Evolutionary conservation across 2,888 invertebrate genomes (phyloP).

Genomic region (Carterocephalus palaemon): DNA sequence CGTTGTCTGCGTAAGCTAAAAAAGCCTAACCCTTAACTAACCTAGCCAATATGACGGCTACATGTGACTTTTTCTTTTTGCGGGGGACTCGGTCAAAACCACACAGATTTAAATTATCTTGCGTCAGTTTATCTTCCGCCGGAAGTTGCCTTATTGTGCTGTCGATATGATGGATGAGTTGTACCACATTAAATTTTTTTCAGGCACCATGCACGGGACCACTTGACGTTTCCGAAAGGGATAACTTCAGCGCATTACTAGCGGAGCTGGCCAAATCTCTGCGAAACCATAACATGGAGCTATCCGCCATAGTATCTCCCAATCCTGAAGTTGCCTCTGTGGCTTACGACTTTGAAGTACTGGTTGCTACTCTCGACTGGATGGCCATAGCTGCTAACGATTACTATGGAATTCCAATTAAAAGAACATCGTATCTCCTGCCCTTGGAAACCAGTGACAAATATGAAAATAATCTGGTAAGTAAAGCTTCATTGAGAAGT

Average conservation of each 20-base stretch:
- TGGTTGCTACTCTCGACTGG: slow-evolving; percentile 86
- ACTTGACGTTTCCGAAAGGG: slow-evolving; percentile 80
- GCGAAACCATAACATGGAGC: slow-evolving; percentile 78
- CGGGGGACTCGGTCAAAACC: too few species aligned
- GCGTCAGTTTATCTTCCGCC: too few species aligned
- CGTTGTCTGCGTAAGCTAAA: too few species aligned
- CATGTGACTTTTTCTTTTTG: too few species aligned
- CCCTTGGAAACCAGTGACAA: slow-evolving; percentile 83
- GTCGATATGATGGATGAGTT: too few species aligned
- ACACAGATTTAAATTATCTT: too few species aligned
- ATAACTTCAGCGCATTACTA: slow-evolving; percentile 82
- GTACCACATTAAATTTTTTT: too few species aligned
- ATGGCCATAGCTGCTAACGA: slow-evolving; percentile 90
- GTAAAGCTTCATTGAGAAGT: slow-evolving; percentile 40
- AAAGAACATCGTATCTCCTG: slow-evolving; percentile 86
- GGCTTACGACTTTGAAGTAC: slow-evolving; percentile 84
- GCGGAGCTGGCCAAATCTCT: slow-evolving; percentile 82
- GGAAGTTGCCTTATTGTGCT: too few species aligned
- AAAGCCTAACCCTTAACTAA: too few species aligned
- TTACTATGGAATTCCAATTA: slow-evolving; percentile 87
- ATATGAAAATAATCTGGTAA: slow-evolving; percentile 84
- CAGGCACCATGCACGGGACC: slow-evolving; percentile 78
- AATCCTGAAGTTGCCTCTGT: slow-evolving; percentile 84
- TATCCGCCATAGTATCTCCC: slow-evolving; percentile 86
- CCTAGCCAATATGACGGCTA: too few species aligned